These are phyloP conservation scores for Lophura nycthemera DNA, from an alignment of 2,113 vertebrate genomes.

Conservation along the genomic window DNA sequence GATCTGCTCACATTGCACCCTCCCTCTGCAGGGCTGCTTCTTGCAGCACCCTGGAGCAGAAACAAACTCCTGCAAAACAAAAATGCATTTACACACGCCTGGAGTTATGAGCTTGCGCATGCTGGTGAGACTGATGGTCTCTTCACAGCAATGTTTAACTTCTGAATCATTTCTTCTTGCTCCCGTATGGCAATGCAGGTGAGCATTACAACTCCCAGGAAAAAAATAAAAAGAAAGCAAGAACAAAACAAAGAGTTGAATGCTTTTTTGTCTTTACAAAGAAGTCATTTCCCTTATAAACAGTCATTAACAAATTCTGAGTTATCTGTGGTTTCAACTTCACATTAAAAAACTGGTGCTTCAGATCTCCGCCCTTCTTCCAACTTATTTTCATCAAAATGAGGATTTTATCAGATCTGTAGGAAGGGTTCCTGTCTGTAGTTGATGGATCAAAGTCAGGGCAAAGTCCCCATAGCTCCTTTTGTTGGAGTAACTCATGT, in stretches of 20 bases:
- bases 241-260: not conserved
- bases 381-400: not conserved
- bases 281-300: not conserved
- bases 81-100: not conserved
- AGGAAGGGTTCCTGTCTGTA: not conserved
- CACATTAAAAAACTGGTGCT: not conserved
- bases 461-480: not conserved
- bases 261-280: not conserved
- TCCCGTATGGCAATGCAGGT: not conserved
- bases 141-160: not conserved
- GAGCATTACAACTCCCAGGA: not conserved
- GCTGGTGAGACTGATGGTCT: not conserved
- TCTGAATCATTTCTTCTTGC: not conserved
- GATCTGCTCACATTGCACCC: not conserved
- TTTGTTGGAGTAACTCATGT: not conserved
- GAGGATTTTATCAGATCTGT: not conserved
- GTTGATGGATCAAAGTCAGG: not conserved
- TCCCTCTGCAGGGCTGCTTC: not conserved
- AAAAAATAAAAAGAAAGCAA: not conserved
- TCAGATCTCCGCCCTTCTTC: not conserved
- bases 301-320: not conserved
- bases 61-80: not conserved
- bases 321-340: not conserved
- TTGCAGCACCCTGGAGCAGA: not conserved
- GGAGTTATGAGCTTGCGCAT: not conserved